A percentile compares a stretch with the other conserved stretches of the same genome.
phyloP scores from a whole-genome alignment of 1,140 invertebrate genomes.

The Laupala kohalensis region DNA sequence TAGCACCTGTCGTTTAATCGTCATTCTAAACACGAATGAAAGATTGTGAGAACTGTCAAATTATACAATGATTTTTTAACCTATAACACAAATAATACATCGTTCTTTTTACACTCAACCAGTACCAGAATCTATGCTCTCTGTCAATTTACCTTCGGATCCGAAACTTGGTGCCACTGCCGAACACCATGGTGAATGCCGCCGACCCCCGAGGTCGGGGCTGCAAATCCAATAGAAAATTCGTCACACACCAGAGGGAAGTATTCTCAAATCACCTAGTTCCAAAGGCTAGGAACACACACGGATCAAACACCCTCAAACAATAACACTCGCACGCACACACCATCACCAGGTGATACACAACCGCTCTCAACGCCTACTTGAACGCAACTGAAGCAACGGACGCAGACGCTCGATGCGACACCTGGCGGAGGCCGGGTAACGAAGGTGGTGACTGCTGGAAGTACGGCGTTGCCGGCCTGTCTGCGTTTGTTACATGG shows the following conservation, averaged over 20 bases:
- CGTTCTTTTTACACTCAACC: too few relatives aligned
- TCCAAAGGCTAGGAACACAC: not conserved
- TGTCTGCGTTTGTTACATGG: too few relatives aligned
- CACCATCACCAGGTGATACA: not conserved
- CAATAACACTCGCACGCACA: not conserved
- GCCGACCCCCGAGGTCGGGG: too few relatives aligned
- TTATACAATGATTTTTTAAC: too few relatives aligned
- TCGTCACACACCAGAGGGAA: too few relatives aligned
- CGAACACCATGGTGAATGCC: constrained; percentile 37
- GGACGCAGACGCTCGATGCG: not conserved
- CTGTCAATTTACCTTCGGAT: constrained; percentile 36
- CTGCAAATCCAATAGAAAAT: too few relatives aligned
- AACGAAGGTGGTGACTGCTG: too few relatives aligned
- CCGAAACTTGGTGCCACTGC: constrained; percentile 44
- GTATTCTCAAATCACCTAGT: not conserved
- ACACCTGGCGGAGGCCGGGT: not conserved
- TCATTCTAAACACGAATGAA: too few relatives aligned
- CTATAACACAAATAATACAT: too few relatives aligned
- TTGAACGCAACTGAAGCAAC: not conserved
- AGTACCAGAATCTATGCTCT: not conserved
- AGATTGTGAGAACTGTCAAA: too few relatives aligned
- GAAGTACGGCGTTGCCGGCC: too few relatives aligned
- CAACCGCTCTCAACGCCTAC: not conserved
- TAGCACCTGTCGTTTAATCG: not conserved
- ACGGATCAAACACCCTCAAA: not conserved